A percentile compares a stretch with the other conserved stretches of the same genome.
phyloP scores from a whole-genome alignment of 2,113 vertebrate genomes.

The Epinephelus cyanopodus region DNA sequence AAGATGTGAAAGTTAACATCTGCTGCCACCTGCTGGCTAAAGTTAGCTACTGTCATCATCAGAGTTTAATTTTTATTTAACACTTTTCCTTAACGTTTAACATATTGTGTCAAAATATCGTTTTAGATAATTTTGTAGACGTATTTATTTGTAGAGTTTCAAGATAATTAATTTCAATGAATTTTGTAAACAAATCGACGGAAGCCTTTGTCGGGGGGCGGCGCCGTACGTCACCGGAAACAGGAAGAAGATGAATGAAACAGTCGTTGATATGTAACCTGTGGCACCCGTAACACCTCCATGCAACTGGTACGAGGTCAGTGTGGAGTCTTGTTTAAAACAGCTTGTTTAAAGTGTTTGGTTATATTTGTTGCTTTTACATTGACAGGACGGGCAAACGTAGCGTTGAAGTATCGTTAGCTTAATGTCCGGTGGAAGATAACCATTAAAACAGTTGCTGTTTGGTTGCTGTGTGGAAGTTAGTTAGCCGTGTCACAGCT shows the following conservation, averaged over 20 bases:
- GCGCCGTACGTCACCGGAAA: slow-evolving; percentile 59
- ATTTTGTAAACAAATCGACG: neutral
- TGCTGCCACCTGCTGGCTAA: slow-evolving; percentile 57
- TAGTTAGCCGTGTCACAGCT: neutral
- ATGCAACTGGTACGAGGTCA: slow-evolving; percentile 61
- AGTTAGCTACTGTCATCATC: neutral
- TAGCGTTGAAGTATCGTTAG: neutral
- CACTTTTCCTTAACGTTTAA: neutral
- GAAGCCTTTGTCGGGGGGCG: slow-evolving; percentile 4
- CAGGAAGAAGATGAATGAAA: slow-evolving; percentile 58
- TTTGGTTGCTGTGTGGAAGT: neutral
- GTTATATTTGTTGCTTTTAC: neutral
- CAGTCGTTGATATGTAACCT: slow-evolving; percentile 2
- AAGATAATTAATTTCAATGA: neutral
- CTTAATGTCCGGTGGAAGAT: neutral
- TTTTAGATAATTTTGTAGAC: neutral
- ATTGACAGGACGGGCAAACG: fast-evolving
- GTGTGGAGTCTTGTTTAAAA: neutral
- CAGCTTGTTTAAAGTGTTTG: neutral
- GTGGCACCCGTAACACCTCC: neutral
- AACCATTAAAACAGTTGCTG: neutral
- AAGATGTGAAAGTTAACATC: slow-evolving; percentile 5
- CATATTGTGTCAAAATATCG: neutral
- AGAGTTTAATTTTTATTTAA: neutral
- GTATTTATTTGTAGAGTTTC: neutral